Conservation (phyloP, 2,888 invertebrate genomes). For the Unio delphinus region DNA sequence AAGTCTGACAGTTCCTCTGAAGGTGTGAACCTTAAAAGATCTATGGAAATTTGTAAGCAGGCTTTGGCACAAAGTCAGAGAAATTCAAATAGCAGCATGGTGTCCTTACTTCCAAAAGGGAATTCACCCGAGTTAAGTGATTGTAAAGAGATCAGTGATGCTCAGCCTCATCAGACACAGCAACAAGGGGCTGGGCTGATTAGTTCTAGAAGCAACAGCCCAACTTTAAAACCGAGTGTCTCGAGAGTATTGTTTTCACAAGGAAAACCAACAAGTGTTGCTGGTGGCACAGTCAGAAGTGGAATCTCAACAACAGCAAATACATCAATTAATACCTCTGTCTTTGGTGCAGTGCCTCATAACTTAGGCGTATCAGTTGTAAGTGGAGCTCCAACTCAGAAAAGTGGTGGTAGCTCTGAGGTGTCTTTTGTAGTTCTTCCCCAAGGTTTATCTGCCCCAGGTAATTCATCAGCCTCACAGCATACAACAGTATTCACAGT, state of each 20-base stretch:
- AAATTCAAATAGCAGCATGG: slow-evolving; percentile 23
- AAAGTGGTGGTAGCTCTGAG: slow-evolving; percentile 24
- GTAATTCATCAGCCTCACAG: too few relatives aligned
- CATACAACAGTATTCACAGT: slow-evolving; percentile 34
- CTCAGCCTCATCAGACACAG: too few relatives aligned
- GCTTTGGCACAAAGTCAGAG: slow-evolving; percentile 86
- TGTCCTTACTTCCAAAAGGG: slow-evolving; percentile 33
- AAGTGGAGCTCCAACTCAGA: slow-evolving; percentile 14
- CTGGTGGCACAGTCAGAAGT: slow-evolving; percentile 5
- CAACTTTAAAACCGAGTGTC: slow-evolving; percentile 22
- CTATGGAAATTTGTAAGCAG: slow-evolving; percentile 87
- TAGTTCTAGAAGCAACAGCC: too few relatives aligned
- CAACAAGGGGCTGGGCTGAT: too few relatives aligned
- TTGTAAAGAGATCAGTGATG: too few relatives aligned
- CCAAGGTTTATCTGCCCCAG: not conserved
- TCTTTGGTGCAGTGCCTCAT: not conserved
- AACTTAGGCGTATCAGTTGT: slow-evolving; percentile 8
- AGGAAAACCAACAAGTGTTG: slow-evolving; percentile 14
- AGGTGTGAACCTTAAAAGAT: slow-evolving; percentile 88
- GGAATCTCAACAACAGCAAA: slow-evolving; percentile 4
- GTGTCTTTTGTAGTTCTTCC: slow-evolving; percentile 35
- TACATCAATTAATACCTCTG: slow-evolving; percentile 9
- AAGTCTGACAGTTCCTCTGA: slow-evolving; percentile 35
- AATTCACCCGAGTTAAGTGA: too few relatives aligned
- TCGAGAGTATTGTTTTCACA: slow-evolving; percentile 45